phyloP scores from a whole-genome alignment of 64 coral and sea anemone species.

The Pachyseris speciosa region DNA sequence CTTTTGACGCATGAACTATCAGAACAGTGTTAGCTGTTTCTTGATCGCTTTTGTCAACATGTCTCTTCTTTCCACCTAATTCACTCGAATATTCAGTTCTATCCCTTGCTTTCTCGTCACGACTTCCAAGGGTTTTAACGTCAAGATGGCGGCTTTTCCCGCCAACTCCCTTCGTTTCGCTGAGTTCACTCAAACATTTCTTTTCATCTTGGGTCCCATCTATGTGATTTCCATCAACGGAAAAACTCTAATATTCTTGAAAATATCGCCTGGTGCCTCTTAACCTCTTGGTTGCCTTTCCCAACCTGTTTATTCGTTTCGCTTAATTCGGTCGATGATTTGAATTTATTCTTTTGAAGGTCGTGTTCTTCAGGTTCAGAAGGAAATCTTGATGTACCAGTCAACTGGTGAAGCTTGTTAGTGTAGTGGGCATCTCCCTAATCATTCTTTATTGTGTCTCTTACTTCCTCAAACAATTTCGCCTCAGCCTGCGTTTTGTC shows the following conservation, averaged over 20 bases:
- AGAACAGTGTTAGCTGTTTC: background rate
- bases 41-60: background rate
- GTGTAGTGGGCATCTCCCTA: no score
- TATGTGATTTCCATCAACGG: background rate
- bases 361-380: background rate
- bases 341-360: background rate
- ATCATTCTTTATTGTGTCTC: no score
- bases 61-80: background rate
- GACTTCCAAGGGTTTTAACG: background rate
- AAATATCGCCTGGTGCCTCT: background rate
- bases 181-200: no score
- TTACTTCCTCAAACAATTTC: no score
- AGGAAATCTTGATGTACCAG: background rate
- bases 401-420: no score
- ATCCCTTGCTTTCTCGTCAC: background rate
- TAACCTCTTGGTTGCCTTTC: background rate
- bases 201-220: no score
- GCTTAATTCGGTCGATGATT: background rate
- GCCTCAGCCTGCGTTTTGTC: no score
- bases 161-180: background rate
- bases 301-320: background rate
- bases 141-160: background rate
- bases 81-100: background rate
- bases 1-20: background rate
- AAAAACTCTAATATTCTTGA: background rate